Base-by-base conservation (phyloP, 2,888 invertebrate genomes). In the Hofmannophila pseudospretella region DNA sequence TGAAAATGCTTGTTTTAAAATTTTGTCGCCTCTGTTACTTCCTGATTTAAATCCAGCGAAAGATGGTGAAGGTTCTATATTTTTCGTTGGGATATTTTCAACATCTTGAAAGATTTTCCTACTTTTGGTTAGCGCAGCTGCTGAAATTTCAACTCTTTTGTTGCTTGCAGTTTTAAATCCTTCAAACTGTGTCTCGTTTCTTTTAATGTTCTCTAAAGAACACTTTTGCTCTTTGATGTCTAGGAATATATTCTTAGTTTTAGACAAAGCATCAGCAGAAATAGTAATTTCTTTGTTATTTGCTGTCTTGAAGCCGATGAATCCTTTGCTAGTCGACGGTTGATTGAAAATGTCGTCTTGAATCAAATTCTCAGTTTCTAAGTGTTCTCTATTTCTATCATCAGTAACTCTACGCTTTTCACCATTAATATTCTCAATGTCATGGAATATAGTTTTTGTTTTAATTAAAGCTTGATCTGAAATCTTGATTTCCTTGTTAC, bases 171-270 rank as follows among this genome's bases (percentile, higher is more conserved):
- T 70, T 41, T 57, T 42, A 45, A 69, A 68, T 2, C 64, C 55
- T 41, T 38, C 30, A 33, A 51, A 49, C 5, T 16, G 16, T 5
- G 5, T 16, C 16, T 16, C 16, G 5, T 16, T 16, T 4, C 3
- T 16, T 16, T 4, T 5, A 16, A 16, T 5, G 3, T 16, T 16
- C 3, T 16, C 16, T 5, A 16, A n/a, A n/a, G n/a, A n/a, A n/a
- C n/a, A n/a, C n/a, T n/a, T n/a, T n/a, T n/a, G n/a, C n/a, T n/a
- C n/a, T n/a, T n/a, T n/a, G 20, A 65, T 34, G 20, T 34, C 40
- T 65, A 60, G 48, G 52, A 77, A 76, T 16, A 77, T 42, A 23
- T 50, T 54, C 39, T 57, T 67, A 23, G 66, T 67, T 45, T 58
- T 67, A 32, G 61, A 47, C 10, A 78, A 44, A 25, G 66, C 54